Evolutionary conservation across 2,888 invertebrate species (phyloP).

Genomic region (Drosophila anomelani): DNA sequence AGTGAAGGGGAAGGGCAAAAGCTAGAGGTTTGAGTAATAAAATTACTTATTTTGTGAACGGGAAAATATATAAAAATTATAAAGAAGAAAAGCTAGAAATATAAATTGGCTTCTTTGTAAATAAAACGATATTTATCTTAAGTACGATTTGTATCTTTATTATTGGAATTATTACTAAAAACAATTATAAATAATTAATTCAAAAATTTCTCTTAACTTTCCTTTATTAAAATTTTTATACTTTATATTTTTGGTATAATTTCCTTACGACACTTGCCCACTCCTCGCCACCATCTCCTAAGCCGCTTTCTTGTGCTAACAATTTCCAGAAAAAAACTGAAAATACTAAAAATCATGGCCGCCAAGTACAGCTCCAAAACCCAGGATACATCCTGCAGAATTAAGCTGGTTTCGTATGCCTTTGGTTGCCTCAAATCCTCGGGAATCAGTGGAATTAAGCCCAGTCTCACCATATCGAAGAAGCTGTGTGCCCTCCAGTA

Average conservation of each 20-base stretch:
- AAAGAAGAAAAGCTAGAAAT: too few relatives aligned
- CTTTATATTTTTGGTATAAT: too few relatives aligned
- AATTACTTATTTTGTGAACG: neutral
- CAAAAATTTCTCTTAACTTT: neutral
- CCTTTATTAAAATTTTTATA: neutral
- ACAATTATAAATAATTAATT: neutral
- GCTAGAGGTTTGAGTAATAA: neutral
- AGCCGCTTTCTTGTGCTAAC: neutral
- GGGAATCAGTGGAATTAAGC: neutral
- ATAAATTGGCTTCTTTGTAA: neutral
- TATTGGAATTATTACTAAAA: neutral
- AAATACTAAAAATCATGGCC: neutral
- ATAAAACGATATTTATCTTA: neutral
- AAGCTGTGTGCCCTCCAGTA: constrained; percentile 46
- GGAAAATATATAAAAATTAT: too few relatives aligned
- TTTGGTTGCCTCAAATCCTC: constrained; percentile 38
- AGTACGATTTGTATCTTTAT: neutral
- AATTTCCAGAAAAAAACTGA: neutral
- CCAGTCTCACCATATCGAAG: constrained; percentile 45
- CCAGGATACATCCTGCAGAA: constrained; percentile 23
- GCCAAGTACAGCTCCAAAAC: constrained; percentile 17
- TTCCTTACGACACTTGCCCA: neutral
- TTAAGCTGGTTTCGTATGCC: neutral
- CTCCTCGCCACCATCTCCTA: neutral
- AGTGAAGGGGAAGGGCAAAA: neutral